Base-by-base conservation (phyloP, 1,140 invertebrate genomes). In the Dermatophagoides farinae region DNA sequence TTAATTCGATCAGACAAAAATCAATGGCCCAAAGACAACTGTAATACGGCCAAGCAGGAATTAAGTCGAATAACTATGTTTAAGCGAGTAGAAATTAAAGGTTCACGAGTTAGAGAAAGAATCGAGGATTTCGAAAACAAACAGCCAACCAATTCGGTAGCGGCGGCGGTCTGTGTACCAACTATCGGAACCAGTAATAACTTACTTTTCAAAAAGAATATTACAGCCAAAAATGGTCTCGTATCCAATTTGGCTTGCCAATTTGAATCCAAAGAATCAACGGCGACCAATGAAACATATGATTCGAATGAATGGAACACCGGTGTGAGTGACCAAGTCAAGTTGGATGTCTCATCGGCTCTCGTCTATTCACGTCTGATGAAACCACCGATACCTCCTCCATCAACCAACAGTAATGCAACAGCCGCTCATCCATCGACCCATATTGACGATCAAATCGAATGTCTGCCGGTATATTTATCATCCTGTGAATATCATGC, bases 171-270 rank as follows among this genome's bases (percentile, higher is more conserved):
- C 31, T 2, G 31, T 31, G 31, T 31, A 31, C 31, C 31, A 31
- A 31, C 2, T 31, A 31, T 31, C 31, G 31, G 2, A 31, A 8
- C 31, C 31, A 8, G 31, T 31, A 31, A 31, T 31, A 50, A 12
- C 23, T 50, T 50, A 50, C 12, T 50, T 23, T 44, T 44, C 14
- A 44, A n/a, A 11, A 49, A 31, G 25, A 60, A 60, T 38, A 31
- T 12, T 39, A 41, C 22, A 22, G 44, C 23, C 11, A 60, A 50
- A 12, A 49, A 37, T 63, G 77, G 79, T 51, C 72, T 83, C 40
- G 79, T 81, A 23, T 70, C 82, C 61, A 82, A 82, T 68, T 71
- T 83, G 51, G 76, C 77, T 4, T 75, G 74, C 62, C 77, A 78
- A 57, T 79, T 79, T 64, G 77, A 79, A 64, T 72, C 73, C 1